A percentile compares a stretch with the other conserved stretches of the same genome.
These are phyloP conservation scores for Periphyllus acericola DNA, from an alignment of 2,888 invertebrate genomes.

Conservation along the genomic window DNA sequence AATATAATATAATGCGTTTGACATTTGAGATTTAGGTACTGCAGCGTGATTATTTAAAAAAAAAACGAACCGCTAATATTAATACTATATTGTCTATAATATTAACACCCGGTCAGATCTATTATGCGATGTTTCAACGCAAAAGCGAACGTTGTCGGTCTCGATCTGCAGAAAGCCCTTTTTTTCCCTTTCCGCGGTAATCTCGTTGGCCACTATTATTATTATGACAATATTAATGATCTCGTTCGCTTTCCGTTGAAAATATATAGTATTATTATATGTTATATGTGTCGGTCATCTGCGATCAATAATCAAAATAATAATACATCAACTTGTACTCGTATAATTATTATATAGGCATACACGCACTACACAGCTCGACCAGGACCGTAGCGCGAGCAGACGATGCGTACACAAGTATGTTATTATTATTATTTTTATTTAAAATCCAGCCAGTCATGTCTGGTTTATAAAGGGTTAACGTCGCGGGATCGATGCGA, in stretches of 20 bases:
- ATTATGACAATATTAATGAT: neutral
- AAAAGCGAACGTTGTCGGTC: neutral
- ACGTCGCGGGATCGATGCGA: too few species aligned
- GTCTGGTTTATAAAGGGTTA: too few species aligned
- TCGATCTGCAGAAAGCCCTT: neutral
- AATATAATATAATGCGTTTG: neutral
- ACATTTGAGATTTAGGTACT: neutral
- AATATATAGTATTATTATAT: neutral
- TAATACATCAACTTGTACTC: too few species aligned
- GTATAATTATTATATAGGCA: too few species aligned
- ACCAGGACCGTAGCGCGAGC: too few species aligned
- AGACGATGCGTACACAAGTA: too few species aligned
- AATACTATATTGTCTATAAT: neutral
- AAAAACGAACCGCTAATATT: neutral
- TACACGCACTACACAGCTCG: too few species aligned
- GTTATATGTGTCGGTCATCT: neutral
- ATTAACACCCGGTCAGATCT: neutral
- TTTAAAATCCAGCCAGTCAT: too few species aligned
- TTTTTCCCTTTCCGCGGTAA: neutral
- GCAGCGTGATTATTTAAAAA: neutral
- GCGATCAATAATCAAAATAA: too few species aligned
- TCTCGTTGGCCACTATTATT: neutral
- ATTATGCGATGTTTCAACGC: neutral
- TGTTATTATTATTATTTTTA: too few species aligned
- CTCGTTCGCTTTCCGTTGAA: neutral